A percentile compares a stretch with the other conserved stretches of the same genome.
Evolutionary conservation across 2,888 invertebrate genomes (phyloP).

Genomic region (Ophonus ardosiacus): DNA sequence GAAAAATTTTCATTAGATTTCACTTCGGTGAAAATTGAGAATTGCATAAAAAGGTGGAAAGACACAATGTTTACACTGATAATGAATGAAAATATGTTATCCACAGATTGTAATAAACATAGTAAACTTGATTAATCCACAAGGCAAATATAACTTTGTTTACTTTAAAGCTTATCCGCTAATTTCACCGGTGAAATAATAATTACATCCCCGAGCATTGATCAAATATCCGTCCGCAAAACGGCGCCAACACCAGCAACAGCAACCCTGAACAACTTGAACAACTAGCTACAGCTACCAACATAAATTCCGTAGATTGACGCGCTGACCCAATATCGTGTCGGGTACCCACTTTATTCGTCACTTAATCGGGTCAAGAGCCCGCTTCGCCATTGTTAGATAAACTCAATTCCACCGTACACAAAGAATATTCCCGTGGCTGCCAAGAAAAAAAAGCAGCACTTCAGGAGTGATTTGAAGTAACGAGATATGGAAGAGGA

Average conservation of each 20-base stretch:
- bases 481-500: conserved; percentile 13
- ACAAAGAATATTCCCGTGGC: conserved; percentile 29
- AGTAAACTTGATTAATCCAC: neutral
- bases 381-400: conserved; percentile 15
- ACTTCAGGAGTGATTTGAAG: conserved; percentile 13
- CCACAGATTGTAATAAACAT: neutral
- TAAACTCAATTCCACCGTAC: conserved; percentile 32
- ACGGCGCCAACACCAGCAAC: neutral
- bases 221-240: conserved; percentile 41
- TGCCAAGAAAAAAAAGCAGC: conserved; percentile 10
- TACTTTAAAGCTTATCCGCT: conserved; percentile 21
- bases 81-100: neutral
- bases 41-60: too few species aligned
- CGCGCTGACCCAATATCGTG: conserved; percentile 39
- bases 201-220: conserved; percentile 35
- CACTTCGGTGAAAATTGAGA: too few species aligned
- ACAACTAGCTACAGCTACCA: neutral
- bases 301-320: conserved; percentile 38
- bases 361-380: conserved; percentile 42
- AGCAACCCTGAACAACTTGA: conserved; percentile 1
- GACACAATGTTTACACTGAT: neutral
- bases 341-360: conserved; percentile 31
- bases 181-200: conserved; percentile 31
- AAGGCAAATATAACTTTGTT: neutral
- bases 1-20: too few species aligned